Conservation (phyloP, 2,888 invertebrate species). For the Odontocerum albicorne region DNA sequence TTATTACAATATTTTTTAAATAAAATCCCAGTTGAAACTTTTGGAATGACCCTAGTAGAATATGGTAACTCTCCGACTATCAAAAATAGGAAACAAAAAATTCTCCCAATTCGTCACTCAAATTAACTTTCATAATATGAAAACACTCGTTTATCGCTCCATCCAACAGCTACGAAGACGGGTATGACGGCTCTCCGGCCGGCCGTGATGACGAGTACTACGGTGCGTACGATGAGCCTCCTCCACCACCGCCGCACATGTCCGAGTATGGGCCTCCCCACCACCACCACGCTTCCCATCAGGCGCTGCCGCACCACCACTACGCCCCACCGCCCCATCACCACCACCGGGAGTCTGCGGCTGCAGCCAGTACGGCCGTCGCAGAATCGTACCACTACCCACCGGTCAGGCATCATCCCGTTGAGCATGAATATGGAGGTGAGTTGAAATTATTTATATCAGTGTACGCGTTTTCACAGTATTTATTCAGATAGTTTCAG, state of each 20-base stretch:
- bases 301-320: conserved; percentile 12
- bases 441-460: neutral
- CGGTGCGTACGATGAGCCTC: conserved; percentile 11
- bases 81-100: too few relatives aligned
- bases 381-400: conserved; percentile 37
- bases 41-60: too few relatives aligned
- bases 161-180: conserved; percentile 32
- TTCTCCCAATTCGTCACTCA: too few relatives aligned
- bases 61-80: too few relatives aligned
- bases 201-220: conserved; percentile 27
- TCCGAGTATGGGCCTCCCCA: neutral
- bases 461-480: too few relatives aligned
- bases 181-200: conserved; percentile 28
- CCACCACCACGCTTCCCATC: conserved; percentile 6
- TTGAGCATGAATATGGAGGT: conserved; percentile 34
- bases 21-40: too few relatives aligned
- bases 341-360: conserved; percentile 27
- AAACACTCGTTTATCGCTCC: too few relatives aligned
- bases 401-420: conserved; percentile 32
- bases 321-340: conserved; percentile 18
- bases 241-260: conserved; percentile 13
- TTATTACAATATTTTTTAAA: too few relatives aligned
- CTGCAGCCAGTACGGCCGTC: conserved; percentile 37
- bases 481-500: too few relatives aligned
- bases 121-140: too few relatives aligned